These are phyloP conservation scores for Pseudolaguvia tuberculata DNA, from an alignment of 2,113 vertebrate genomes.

Conservation along the genomic window DNA sequence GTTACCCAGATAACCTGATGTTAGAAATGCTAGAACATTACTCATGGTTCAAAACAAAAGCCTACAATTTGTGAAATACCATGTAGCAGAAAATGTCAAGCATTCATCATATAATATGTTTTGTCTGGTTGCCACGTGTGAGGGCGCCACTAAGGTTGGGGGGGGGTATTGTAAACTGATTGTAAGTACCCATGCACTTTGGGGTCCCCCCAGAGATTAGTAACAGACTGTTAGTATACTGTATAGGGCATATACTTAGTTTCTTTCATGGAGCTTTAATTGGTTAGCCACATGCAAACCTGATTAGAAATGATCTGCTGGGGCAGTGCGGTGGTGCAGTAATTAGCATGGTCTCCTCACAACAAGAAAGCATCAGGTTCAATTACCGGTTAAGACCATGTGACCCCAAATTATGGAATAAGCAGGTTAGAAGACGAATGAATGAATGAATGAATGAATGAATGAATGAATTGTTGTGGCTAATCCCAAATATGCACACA, in stretches of 20 bases:
- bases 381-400: no score
- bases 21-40: neutral
- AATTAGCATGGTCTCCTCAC: no score
- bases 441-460: no score
- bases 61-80: neutral
- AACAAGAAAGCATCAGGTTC: no score
- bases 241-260: neutral
- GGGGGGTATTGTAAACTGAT: no score
- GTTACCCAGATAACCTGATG: neutral
- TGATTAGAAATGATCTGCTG: neutral
- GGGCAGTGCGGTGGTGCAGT: no score
- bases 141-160: no score
- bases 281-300: neutral
- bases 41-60: neutral
- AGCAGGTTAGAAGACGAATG: no score
- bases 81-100: neutral
- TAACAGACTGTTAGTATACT: neutral
- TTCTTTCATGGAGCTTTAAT: neutral
- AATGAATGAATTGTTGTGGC: no score
- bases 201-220: neutral
- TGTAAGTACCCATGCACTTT: no score
- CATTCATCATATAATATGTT: neutral
- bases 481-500: constrained; percentile 11
- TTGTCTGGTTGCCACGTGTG: neutral
- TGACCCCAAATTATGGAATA: no score